These are phyloP conservation scores for Vulpes lagopus DNA, from an alignment of 2,113 vertebrate genomes.

Conservation along the genomic window DNA sequence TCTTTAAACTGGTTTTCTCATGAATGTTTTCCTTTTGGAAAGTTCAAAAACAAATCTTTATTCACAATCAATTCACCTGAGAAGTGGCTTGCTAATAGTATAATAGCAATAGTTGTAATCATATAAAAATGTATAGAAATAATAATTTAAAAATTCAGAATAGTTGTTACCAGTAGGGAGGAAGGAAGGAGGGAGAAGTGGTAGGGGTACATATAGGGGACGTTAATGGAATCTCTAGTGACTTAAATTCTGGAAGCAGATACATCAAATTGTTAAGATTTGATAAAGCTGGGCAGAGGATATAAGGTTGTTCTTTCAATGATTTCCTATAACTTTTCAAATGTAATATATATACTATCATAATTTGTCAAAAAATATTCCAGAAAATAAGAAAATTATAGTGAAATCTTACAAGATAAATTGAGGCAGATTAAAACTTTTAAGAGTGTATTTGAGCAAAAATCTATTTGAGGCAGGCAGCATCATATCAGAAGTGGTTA, in stretches of 20 bases:
- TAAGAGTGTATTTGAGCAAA: not conserved
- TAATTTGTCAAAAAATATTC: not conserved
- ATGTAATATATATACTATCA: not conserved
- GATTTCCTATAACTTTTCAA: not conserved
- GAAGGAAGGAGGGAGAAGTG: not conserved
- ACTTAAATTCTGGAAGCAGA: not conserved
- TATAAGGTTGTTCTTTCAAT: not conserved
- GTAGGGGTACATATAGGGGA: not conserved
- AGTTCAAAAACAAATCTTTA: not conserved
- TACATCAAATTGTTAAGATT: not conserved
- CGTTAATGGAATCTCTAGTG: not conserved
- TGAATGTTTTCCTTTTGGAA: not conserved
- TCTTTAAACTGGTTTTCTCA: not conserved
- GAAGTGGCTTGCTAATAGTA: not conserved
- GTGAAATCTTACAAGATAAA: not conserved
- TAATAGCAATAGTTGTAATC: not conserved
- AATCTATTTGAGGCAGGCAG: not conserved
- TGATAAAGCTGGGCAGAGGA: not conserved
- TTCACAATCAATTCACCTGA: not conserved
- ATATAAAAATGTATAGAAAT: not conserved
- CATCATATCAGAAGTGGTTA: not conserved
- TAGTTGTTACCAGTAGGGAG: not conserved
- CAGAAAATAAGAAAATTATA: constrained; percentile 9
- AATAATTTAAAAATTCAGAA: constrained; percentile 8
- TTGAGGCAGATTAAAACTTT: not conserved